Conservation (phyloP, 23 tunicate genomes). For the Halocynthia roretzi region DNA sequence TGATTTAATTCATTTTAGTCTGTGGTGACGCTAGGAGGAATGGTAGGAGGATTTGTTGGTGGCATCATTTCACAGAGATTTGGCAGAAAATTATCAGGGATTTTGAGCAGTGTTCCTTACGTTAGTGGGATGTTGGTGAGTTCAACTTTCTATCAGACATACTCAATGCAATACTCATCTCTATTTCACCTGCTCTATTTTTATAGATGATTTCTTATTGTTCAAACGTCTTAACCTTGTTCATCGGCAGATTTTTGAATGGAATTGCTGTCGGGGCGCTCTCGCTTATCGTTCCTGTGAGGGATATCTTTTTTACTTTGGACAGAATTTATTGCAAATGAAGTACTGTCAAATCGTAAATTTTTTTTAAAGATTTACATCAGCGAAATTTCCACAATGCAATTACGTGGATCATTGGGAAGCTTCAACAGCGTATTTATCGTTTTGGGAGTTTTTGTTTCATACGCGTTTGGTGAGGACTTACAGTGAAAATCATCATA, state of each 20-base stretch:
- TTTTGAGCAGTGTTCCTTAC: slow-evolving; percentile 36
- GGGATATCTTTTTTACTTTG: not conserved
- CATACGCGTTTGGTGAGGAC: slow-evolving; percentile 32
- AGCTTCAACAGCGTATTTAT: slow-evolving; percentile 41
- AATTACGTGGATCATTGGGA: slow-evolving; percentile 35
- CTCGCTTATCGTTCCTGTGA: slow-evolving; percentile 56
- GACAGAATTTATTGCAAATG: too few relatives aligned
- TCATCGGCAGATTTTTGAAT: slow-evolving; percentile 33
- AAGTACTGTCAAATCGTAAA: too few relatives aligned
- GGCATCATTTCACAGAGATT: slow-evolving; percentile 31
- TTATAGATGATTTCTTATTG: slow-evolving; percentile 52
- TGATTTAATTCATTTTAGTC: slow-evolving; percentile 17
- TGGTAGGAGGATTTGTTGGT: slow-evolving; percentile 48
- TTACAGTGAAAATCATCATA: too few relatives aligned
- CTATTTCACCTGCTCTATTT: not conserved
- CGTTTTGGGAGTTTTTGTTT: slow-evolving; percentile 36
- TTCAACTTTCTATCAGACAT: too few relatives aligned
- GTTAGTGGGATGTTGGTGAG: slow-evolving; percentile 52
- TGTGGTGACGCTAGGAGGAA: slow-evolving; percentile 46
- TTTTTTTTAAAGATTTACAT: slow-evolving; percentile 24
- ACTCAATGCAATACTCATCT: too few relatives aligned
- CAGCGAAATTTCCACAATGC: slow-evolving; percentile 41
- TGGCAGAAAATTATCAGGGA: slow-evolving; percentile 52
- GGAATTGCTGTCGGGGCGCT: slow-evolving; percentile 49
- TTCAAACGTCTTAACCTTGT: slow-evolving; percentile 37